Evolutionary conservation across 2,888 invertebrate genomes (phyloP), one percentile per base, ranked within the genome.

Genomic region (Elmis aenea): DNA sequence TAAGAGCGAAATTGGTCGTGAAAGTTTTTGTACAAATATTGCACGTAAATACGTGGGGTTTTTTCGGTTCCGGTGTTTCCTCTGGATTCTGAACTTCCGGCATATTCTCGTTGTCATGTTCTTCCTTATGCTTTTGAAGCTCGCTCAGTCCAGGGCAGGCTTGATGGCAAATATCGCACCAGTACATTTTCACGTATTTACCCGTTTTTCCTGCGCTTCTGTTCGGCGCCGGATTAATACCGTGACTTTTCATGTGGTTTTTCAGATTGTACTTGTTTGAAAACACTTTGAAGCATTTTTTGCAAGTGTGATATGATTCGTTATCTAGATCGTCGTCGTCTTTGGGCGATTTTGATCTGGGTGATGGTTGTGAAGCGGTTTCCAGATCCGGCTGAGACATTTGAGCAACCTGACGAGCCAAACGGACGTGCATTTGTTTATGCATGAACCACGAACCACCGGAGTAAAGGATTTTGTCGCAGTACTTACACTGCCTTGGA

Each of bases 91-190:
- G 28, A 12, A 41, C n/a, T 9, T 45, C 42, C 9, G 36, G 42
- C 10, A 33, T 20, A 5, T 36, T 40, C 26, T 49, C 45, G n/a
- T 35, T 31, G 45, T 37, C 66, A 36, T 71, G 73, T 24, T 74
- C 67, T 38, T 72, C 71, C 45, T 75, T 76, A 43, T 78, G 78
- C 50, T 72, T 71, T 46, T 73, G 72, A 34, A 77, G 60, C 1
- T 73, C 73, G 3, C 73, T 66, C 28, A 69, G 56, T 1, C 72
- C 75, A 0, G 73, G 70, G 42, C 76, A 76, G 8, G 57, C 73
- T 56, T 78, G 76, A n/a, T 81, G 78, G 47, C 82, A 82, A 26
- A 76, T 69, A 41, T 81, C 77, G 56, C 81, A 82, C 22, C 72
- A 72, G 48, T 75, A 76, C 26, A 59, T 61, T 36, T 57, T 60